Evolutionary conservation across 92 coral and sea anemone genomes (phyloP), one percentile per base, ranked within the genome.

Genomic region (Zoanthus gigantus): DNA sequence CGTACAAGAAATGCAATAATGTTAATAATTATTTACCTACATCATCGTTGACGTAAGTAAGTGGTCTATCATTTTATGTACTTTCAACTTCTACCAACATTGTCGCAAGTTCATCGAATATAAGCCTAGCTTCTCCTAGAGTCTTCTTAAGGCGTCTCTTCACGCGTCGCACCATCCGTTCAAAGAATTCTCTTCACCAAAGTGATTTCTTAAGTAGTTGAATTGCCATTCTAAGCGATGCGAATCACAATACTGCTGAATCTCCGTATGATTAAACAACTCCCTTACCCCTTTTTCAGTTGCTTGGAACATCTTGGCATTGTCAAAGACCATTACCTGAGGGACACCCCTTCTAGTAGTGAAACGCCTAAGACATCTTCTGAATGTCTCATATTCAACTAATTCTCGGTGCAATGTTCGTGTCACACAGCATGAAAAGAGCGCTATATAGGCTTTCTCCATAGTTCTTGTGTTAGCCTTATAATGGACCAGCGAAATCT

Each of bases 151-250:
- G 30, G 50, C 79, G 47, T 6, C 54, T 60, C 61, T 75, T 75
- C 11, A 75, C 61, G 16, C 61, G 8, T n/a, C 79, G 34, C 14
- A 84, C 80, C 80, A 84, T 84, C 72, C 88, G 46, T 32, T 83
- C 88, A 61, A 23, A 83, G 52, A 83, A 83, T 2, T 76, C 86
- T 28, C 86, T 75, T 74, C 88, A 83, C 88, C 88, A 83, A 37
- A 79, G 88, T 17, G 81, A 71, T 58, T 67, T 84, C 29, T 84
- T 67, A 17, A 72, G 61, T 23, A 23, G 58, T 71, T 84, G 47
- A 63, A 72, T n/a, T 61, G n/a, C 88, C 88, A 72, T 67, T 13
- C 46, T 11, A 84, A 71, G 18, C 78, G 29, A 18, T 23, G 68
- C 4, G 46, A 9, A 11, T 31, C 42, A 28, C 28, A 31, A 69